phyloP scores from a whole-genome alignment of 2,888 invertebrate species.

The Myopa testacea region DNA sequence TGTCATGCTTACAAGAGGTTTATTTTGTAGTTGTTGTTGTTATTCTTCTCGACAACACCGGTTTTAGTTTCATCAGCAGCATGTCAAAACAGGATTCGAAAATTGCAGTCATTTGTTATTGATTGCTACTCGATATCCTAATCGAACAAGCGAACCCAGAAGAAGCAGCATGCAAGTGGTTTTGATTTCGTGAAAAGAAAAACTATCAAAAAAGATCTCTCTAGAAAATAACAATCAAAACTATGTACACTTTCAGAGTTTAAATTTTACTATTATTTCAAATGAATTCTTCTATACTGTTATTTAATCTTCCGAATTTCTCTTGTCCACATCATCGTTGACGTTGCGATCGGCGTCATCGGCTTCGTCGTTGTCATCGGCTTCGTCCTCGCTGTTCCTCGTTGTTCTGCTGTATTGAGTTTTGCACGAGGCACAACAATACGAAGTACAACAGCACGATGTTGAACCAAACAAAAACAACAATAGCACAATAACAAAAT shows the following conservation, averaged over 20 bases:
- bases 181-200: not conserved
- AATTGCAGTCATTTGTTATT: slow-evolving; percentile 18
- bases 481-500: no score
- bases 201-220: not conserved
- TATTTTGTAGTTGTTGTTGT: not conserved
- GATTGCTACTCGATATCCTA: not conserved
- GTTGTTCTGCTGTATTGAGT: not conserved
- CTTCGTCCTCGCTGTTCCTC: not conserved
- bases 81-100: not conserved
- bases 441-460: no score
- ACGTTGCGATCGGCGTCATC: slow-evolving; percentile 3
- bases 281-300: not conserved
- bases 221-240: not conserved
- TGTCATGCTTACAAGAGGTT: not conserved
- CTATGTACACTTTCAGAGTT: not conserved
- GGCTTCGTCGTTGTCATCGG: not conserved
- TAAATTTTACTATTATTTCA: no score
- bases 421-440: no score
- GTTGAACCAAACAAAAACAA: no score
- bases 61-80: slow-evolving; percentile 6
- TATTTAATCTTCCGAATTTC: slow-evolving; percentile 13
- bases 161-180: not conserved
- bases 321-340: no score
- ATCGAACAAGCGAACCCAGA: not conserved
- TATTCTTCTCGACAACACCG: not conserved